Evolutionary conservation across 2,888 invertebrate species (phyloP), one percentile per base, ranked within the genome.

Genomic region (Drosophila flavopinicola): DNA sequence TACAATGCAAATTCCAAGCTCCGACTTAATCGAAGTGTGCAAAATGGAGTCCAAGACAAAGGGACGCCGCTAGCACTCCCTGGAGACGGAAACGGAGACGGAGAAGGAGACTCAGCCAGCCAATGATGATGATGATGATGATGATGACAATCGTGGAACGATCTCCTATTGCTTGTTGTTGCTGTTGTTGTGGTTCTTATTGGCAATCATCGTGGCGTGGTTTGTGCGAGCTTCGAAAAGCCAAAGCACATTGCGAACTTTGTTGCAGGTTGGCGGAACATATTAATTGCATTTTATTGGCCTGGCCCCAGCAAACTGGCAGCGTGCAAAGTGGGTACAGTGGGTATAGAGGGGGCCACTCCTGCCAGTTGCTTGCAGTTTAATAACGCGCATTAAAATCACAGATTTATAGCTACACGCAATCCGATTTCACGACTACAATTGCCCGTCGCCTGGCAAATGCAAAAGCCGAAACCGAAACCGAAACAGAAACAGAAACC

Each of bases 281-380:
- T 85, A 84, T 87, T 85, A 85, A 85, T 85, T 85, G 85, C 85
- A 84, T 85, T 85, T 85, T 85, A 85, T 85, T 87, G 85, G 77
- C 78, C 84, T 75, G 66, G 51, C 49, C 41, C 2, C 6, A 44
- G 23, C 24, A 10, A 23, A 33, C 39, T n/a, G n/a, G 20, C 17
- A 35, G 15, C 32, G 41, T 27, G 33, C 32, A 29, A 17, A 17
- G 29, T 29, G 9, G 10, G 15, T 6, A 15, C 9, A 1, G 33
- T 9, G 35, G 35, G 6, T 11, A 10, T 2, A 1, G 10, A 15
- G 1, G 17, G 10, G 17, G 10, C 20, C 2, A 20, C 20, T 25
- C 39, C 47, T 30, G 57, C 57, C 63, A 58, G 63, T 68, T 73
- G 78, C 71, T 70, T 76, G 84, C 80, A 83, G 65, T 83, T 83